Conservation (phyloP, 2,113 vertebrate genomes). For the Malurus elegans region DNA sequence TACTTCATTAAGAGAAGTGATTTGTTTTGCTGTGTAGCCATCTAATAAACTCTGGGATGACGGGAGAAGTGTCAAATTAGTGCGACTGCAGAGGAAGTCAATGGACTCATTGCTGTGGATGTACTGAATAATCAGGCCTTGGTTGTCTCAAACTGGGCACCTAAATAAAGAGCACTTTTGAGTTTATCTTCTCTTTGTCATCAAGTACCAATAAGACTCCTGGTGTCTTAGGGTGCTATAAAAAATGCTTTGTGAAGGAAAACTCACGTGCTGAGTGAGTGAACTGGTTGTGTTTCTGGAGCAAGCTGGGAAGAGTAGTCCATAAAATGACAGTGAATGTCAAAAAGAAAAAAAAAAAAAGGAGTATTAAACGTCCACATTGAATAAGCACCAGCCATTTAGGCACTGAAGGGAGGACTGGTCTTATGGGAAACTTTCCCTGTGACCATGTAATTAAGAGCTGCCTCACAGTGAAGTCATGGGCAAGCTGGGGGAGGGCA, state of each 20-base stretch:
- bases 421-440: background rate
- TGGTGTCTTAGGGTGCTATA: background rate
- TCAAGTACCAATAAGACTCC: background rate
- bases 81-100: conserved; percentile 4
- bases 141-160: conserved; percentile 8
- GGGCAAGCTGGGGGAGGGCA: background rate
- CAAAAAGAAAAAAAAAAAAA: background rate
- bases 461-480: background rate
- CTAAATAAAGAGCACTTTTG: conserved; percentile 32
- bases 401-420: background rate
- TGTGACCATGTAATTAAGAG: background rate
- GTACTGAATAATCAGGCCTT: background rate
- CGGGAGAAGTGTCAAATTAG: background rate
- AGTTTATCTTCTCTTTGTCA: conserved; percentile 4
- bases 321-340: background rate
- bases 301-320: background rate
- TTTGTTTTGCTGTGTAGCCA: background rate
- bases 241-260: conserved; percentile 33
- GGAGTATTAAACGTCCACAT: background rate
- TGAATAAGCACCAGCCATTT: background rate
- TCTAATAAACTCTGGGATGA: background rate
- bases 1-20: background rate
- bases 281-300: background rate
- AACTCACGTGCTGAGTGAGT: background rate
- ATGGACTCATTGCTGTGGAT: background rate